Conservation (phyloP, 1,140 invertebrate species). For the Agrilus planipennis region DNA sequence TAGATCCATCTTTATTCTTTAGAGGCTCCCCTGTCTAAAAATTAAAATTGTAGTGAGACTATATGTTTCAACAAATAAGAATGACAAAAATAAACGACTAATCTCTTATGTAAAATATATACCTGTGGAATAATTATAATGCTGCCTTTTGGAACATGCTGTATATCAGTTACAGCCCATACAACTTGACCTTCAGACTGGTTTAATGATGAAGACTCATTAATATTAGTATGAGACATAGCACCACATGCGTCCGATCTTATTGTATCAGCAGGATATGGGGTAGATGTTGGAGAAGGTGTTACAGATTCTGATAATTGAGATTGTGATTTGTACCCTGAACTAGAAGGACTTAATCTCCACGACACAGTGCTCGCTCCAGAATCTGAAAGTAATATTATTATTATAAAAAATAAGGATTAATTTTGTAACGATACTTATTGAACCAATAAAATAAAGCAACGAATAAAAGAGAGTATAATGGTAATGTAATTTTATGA, state of each 20-base stretch:
- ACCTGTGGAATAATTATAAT: conserved; percentile 77
- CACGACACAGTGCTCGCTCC: conserved; percentile 55
- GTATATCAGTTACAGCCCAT: conserved; percentile 76
- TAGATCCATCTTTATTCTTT: conserved; percentile 52
- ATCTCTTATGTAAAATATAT: too few relatives aligned
- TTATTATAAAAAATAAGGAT: background rate
- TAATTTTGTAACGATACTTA: background rate
- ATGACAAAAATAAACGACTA: conserved; percentile 10
- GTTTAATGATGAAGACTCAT: conserved; percentile 11
- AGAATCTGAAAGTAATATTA: conserved; percentile 42
- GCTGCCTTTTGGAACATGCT: conserved; percentile 69
- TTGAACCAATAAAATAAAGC: background rate
- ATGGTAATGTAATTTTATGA: background rate
- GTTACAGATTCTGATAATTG: conserved; percentile 62
- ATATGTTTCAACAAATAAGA: conserved; percentile 9
- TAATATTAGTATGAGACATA: conserved; percentile 14
- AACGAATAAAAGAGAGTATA: background rate
- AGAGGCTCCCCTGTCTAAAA: conserved; percentile 47
- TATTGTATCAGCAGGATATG: conserved; percentile 21
- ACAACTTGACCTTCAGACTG: conserved; percentile 40
- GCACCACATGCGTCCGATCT: conserved; percentile 19
- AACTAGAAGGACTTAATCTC: conserved; percentile 68
- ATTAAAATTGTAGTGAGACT: conserved; percentile 7
- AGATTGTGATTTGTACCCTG: conserved; percentile 64
- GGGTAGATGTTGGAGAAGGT: conserved; percentile 53